Conservation (phyloP, 2,113 vertebrate genomes). For the Casuarius casuarius region DNA sequence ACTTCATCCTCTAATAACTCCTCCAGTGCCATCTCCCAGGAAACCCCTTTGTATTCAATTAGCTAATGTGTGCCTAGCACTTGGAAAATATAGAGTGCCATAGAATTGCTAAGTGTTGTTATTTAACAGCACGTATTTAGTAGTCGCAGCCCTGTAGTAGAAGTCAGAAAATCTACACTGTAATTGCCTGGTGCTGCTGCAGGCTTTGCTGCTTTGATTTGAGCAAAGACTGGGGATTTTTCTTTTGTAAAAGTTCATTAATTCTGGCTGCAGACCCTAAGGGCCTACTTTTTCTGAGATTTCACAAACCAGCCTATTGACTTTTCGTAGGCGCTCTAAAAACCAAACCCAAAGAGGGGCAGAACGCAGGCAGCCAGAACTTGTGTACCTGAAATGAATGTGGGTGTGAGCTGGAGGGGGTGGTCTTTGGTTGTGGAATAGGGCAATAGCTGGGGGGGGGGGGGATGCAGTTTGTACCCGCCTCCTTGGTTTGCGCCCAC, state of each 20-base stretch:
- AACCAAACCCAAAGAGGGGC: neutral
- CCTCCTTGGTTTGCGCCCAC: neutral
- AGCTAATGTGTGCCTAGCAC: constrained; percentile 67
- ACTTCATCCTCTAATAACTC: constrained; percentile 55
- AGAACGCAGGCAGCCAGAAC: neutral
- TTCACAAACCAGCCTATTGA: neutral
- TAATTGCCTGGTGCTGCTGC: constrained; percentile 46
- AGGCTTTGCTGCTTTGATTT: neutral
- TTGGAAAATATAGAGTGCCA: constrained; percentile 47
- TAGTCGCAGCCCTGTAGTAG: constrained; percentile 30
- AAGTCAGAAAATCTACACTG: neutral
- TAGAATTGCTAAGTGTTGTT: constrained; percentile 52
- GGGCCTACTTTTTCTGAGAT: neutral
- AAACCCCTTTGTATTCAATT: constrained; percentile 70
- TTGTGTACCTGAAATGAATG: neutral
- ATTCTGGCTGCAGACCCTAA: constrained; percentile 8
- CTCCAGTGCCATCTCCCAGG: constrained; percentile 55
- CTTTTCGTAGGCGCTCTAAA: neutral
- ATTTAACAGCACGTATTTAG: constrained; percentile 46
- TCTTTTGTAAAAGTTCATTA: constrained; percentile 30
- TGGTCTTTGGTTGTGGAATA: accelerated
- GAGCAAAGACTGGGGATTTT: constrained; percentile 18
- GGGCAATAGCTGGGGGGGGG: neutral
- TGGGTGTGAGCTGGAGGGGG: accelerated
- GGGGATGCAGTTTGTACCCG: neutral